phyloP scores from a whole-genome alignment of 2,113 vertebrate species.

The Ceyx margarethae region DNA sequence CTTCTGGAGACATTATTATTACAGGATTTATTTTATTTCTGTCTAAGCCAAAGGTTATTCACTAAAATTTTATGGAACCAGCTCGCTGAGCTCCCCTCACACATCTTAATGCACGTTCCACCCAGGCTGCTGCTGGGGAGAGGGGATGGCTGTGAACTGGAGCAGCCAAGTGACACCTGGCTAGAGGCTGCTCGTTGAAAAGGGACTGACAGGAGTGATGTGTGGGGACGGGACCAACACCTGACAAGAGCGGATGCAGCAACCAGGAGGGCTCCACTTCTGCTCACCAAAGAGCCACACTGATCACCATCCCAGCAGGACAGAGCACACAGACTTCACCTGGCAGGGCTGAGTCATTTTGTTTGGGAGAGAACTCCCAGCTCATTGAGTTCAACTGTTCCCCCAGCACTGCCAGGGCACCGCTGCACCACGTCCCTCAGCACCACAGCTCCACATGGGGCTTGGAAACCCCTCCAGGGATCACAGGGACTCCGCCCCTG shows the following conservation, averaged over 20 bases:
- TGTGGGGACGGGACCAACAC: not conserved
- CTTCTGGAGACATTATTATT: not conserved
- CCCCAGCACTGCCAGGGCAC: not conserved
- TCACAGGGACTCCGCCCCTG: not conserved
- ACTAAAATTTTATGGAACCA: not conserved
- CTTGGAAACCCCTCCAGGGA: not conserved
- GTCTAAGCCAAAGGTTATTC: constrained; percentile 22
- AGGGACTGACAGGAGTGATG: not conserved
- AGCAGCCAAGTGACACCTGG: not conserved
- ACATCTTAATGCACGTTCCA: not conserved
- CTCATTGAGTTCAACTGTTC: not conserved
- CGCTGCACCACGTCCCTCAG: too few relatives aligned
- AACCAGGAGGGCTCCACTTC: not conserved
- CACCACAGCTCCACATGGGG: not conserved
- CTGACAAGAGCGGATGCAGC: not conserved
- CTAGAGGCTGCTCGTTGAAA: fast-evolving
- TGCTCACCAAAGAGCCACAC: not conserved
- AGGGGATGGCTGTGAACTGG: not conserved
- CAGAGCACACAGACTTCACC: not conserved
- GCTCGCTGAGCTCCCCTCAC: fast-evolving
- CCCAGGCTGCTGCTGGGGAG: not conserved
- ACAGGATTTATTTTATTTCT: constrained; percentile 1
- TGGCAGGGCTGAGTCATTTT: too few relatives aligned
- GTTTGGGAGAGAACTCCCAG: not conserved
- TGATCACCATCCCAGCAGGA: too few relatives aligned